phyloP scores from a whole-genome alignment of 1,140 invertebrate genomes.

The Cepaea nemoralis region DNA sequence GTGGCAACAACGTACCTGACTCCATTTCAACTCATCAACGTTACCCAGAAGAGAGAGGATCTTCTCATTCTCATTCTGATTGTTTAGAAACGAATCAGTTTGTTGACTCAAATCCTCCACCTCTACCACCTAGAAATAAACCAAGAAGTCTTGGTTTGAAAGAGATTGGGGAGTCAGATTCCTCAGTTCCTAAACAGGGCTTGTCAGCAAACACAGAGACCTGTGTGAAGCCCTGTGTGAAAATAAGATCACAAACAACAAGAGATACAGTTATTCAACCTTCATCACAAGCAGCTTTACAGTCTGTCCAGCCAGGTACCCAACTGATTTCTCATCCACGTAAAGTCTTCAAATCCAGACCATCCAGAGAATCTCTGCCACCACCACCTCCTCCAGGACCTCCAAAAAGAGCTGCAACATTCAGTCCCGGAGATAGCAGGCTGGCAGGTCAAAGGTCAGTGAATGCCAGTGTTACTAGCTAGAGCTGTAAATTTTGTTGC shows the following conservation, averaged over 20 bases:
- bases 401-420: slow-evolving; percentile 10
- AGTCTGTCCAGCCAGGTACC: background rate
- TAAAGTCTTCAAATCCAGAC: slow-evolving; percentile 13
- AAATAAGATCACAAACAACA: background rate
- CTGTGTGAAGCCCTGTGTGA: background rate
- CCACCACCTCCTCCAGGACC: slow-evolving; percentile 42
- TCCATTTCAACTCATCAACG: slow-evolving; percentile 6
- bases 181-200: background rate
- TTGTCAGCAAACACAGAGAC: background rate
- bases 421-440: slow-evolving; percentile 10
- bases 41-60: slow-evolving; percentile 28
- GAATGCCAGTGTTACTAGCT: background rate
- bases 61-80: slow-evolving; percentile 41
- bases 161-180: background rate
- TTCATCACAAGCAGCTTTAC: background rate
- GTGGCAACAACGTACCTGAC: slow-evolving; percentile 31
- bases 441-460: background rate
- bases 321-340: background rate
- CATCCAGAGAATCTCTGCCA: slow-evolving; percentile 41
- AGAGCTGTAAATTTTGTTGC: too few relatives aligned
- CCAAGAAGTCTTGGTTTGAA: slow-evolving; percentile 1
- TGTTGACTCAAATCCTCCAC: slow-evolving; percentile 30
- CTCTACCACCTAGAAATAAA: slow-evolving; percentile 48
- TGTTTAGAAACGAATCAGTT: slow-evolving; percentile 37
- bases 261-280: background rate